Percentiles rank a stretch among this genome's conserved stretches.
phyloP scores from a whole-genome alignment of 2,113 vertebrate species.

The Amia ocellicauda region DNA sequence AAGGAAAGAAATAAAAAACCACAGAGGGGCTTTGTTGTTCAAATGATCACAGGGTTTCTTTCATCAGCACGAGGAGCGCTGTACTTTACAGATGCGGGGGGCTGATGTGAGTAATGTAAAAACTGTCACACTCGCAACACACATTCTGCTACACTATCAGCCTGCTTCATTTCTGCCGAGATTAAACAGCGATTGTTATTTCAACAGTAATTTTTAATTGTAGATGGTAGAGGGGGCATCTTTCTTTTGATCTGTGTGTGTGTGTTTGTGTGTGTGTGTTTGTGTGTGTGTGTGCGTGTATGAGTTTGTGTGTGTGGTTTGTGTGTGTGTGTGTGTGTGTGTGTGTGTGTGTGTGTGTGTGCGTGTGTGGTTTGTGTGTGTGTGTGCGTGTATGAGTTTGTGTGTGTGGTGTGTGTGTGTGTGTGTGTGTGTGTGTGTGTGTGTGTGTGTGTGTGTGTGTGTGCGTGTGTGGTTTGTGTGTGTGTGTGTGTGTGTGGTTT shows the following conservation, averaged over 20 bases:
- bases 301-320: no score
- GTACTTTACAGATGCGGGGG: not conserved
- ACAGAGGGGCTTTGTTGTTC: slow-evolving; percentile 67
- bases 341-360: no score
- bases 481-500: not conserved
- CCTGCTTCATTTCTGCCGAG: not conserved
- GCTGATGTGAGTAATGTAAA: not conserved
- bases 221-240: not conserved
- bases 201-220: slow-evolving; percentile 27
- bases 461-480: not conserved
- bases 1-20: slow-evolving; percentile 65
- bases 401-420: not conserved
- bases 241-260: not conserved
- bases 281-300: no score
- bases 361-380: no score
- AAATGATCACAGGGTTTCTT: slow-evolving; percentile 68
- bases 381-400: no score
- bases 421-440: not conserved
- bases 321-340: no score
- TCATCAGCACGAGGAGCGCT: slow-evolving; percentile 53
- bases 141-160: not conserved
- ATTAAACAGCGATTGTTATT: slow-evolving; percentile 31
- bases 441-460: not conserved
- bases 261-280: no score
- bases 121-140: not conserved